Base-by-base conservation (phyloP, 2,888 invertebrate genomes). In the Scaptomyza parva region DNA sequence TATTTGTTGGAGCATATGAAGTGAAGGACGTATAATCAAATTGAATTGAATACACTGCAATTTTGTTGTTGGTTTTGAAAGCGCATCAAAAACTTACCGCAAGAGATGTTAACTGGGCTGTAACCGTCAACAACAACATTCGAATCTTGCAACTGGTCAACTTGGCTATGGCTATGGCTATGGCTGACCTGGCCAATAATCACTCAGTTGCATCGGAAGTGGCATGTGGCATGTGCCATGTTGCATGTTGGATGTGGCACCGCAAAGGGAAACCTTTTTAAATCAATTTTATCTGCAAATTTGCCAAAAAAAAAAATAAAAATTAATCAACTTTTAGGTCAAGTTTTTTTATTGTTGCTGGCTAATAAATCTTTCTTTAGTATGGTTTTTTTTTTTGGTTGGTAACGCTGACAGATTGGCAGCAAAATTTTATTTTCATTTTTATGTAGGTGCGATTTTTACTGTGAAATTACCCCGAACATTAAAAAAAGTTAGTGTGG, bases 41-140 rank as follows among this genome's bases (percentile, higher is more conserved):
- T 30, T 39, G 18, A 30, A 67, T n/a, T n/a, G n/a, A 9, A 9
- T 45, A 28, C 39, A 59, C 40, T 24, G 47, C 52, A 70, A 76
- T 78, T 78, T 78, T 70, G 63, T 75, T 80, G 72, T 79, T 60
- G 66, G 57, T 70, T 80, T 75, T 78, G 64, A 76, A 89, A 88
- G 88, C 88, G 84, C 89, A 87, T 83, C 75, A 71, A 76, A 78
- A 81, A 77, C 75, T 83, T 61, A 89, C 88, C 89, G 77, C 89
- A 89, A 86, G 70, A 86, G 88, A 82, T 60, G 65, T 37, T 65
- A 43, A 69, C 14, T 66, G 69, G 62, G 52, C 67, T n/a, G n/a
- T n/a, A n/a, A n/a, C n/a, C n/a, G n/a, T n/a, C n/a, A n/a, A n/a
- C n/a, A n/a, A 65, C 58, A 65, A 70, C 53, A 11, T 8, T 22